Conservation (phyloP, 2,113 vertebrate genomes). For the Sorex fumeus region DNA sequence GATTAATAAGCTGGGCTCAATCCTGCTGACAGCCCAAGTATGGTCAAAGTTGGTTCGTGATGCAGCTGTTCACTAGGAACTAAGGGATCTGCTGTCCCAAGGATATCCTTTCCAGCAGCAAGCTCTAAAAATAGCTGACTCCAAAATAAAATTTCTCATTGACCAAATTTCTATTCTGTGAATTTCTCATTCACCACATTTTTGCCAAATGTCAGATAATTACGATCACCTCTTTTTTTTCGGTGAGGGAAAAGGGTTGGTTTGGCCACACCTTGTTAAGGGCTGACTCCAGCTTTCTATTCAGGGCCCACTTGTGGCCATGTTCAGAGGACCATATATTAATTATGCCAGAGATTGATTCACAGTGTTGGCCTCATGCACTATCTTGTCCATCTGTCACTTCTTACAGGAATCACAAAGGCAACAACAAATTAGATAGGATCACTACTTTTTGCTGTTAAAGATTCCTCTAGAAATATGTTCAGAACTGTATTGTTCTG, state of each 20-base stretch:
- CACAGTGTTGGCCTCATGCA: too few relatives aligned
- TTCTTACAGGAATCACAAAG: slow-evolving; percentile 62
- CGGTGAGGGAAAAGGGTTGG: too few relatives aligned
- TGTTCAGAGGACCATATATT: too few relatives aligned
- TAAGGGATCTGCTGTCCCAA: slow-evolving; percentile 83
- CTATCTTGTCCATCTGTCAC: neutral
- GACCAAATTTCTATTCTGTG: slow-evolving; percentile 83
- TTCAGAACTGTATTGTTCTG: neutral
- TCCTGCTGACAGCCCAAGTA: neutral
- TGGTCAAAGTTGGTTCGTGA: slow-evolving; percentile 5
- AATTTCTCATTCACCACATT: slow-evolving; percentile 50
- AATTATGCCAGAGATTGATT: too few relatives aligned
- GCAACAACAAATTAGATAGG: neutral
- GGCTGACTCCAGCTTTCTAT: too few relatives aligned
- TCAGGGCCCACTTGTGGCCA: too few relatives aligned
- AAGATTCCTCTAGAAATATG: slow-evolving; percentile 25
- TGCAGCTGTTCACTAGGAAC: slow-evolving; percentile 85
- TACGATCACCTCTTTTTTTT: neutral
- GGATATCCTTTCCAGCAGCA: slow-evolving; percentile 77
- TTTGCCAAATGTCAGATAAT: slow-evolving; percentile 50
- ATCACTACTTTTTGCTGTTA: slow-evolving; percentile 48
- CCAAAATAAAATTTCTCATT: slow-evolving; percentile 86
- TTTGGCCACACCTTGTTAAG: too few relatives aligned
- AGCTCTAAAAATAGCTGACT: slow-evolving; percentile 86
- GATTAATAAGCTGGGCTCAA: slow-evolving; percentile 69